Percentiles rank a stretch among this genome's conserved stretches.
Evolutionary conservation across 2,888 invertebrate genomes (phyloP).

Genomic region (Tenthredo scrophulariae): DNA sequence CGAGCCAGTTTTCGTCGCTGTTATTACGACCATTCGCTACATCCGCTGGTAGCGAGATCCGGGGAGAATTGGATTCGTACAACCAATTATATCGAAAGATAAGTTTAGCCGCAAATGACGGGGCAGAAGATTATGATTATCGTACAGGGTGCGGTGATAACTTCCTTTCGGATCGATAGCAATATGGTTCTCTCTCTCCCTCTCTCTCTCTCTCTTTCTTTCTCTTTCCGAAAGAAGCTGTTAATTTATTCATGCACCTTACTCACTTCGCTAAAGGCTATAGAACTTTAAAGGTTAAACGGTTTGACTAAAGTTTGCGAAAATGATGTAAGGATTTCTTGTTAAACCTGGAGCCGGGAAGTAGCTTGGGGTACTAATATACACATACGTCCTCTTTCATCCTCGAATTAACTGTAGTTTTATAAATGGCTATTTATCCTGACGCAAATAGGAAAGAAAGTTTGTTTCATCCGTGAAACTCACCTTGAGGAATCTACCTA

Average conservation of each 20-base stretch:
- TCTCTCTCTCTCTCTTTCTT: not conserved
- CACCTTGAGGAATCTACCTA: not conserved
- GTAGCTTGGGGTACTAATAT: not conserved
- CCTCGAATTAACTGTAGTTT: not conserved
- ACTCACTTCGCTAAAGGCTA: not conserved
- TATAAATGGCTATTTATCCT: constrained; percentile 2
- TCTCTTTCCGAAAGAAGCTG: not conserved
- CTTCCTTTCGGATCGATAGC: not conserved
- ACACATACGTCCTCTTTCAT: not conserved
- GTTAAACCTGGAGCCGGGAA: not conserved
- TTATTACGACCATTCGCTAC: constrained; percentile 46
- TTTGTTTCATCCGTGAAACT: not conserved
- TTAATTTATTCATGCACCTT: constrained; percentile 24
- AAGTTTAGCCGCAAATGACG: constrained; percentile 34
- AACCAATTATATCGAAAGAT: constrained; percentile 48
- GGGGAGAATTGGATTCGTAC: constrained; percentile 39
- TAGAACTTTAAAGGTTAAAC: constrained; percentile 4
- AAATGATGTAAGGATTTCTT: constrained; percentile 21
- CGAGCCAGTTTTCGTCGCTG: constrained; percentile 42
- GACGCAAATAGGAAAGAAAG: constrained; percentile 21
- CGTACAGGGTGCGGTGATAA: constrained; percentile 19
- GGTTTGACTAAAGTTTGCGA: constrained; percentile 11
- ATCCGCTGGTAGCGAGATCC: constrained; percentile 28
- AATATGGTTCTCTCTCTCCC: not conserved
- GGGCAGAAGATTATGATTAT: constrained; percentile 39